These are phyloP conservation scores for Caenorhabditis brenneri DNA, from an alignment of 1,140 invertebrate species.

Conservation along the genomic window DNA sequence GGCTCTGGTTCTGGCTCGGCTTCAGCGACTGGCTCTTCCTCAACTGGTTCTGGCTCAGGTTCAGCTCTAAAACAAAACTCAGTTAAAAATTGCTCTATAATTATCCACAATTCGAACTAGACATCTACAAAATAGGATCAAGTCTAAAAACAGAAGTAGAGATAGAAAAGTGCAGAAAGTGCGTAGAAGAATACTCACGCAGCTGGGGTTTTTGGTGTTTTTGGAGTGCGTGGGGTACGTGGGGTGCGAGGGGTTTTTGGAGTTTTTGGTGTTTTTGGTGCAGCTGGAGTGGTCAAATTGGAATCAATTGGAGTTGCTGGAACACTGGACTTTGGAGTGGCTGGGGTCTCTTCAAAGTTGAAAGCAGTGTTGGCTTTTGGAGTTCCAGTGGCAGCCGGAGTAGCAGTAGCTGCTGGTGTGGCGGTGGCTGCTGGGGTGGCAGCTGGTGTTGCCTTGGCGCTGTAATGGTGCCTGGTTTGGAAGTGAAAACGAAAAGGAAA, in stretches of 20 bases:
- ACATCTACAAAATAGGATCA: not conserved
- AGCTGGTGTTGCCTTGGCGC: constrained; percentile 45
- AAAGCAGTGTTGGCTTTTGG: constrained; percentile 51
- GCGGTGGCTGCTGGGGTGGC: constrained; percentile 42
- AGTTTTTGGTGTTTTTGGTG: constrained; percentile 51
- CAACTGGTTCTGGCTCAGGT: constrained; percentile 45
- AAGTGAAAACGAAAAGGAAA: not conserved
- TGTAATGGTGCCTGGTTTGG: not conserved
- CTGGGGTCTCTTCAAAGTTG: constrained; percentile 61
- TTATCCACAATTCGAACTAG: too few relatives aligned
- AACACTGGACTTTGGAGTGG: constrained; percentile 57
- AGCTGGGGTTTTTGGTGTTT: constrained; percentile 59
- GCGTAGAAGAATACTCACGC: not conserved
- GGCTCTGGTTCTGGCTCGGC: constrained; percentile 52
- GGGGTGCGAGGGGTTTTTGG: constrained; percentile 54
- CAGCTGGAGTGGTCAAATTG: constrained; percentile 60
- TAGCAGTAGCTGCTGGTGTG: constrained; percentile 44
- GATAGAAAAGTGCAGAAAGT: not conserved
- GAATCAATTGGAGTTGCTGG: not conserved
- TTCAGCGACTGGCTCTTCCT: constrained; percentile 42
- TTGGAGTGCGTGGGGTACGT: constrained; percentile 63
- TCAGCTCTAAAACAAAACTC: not conserved
- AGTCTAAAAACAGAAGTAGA: not conserved
- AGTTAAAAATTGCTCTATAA: too few relatives aligned
- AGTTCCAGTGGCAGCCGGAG: constrained; percentile 49